phyloP scores from a whole-genome alignment of 2,113 vertebrate species.

The Mobula birostris region DNA sequence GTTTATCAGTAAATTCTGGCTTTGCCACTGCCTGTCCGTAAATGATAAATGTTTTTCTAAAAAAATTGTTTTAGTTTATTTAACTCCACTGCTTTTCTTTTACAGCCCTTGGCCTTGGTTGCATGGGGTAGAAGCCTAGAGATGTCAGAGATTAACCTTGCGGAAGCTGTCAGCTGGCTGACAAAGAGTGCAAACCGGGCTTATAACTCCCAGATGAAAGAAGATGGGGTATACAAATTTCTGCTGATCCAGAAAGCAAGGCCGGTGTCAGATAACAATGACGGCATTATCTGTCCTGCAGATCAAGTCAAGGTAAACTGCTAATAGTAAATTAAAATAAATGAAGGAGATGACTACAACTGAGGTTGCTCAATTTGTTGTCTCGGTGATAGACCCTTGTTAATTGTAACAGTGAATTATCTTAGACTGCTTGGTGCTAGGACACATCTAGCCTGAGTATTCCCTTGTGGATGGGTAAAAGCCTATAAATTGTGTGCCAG shows the following conservation, averaged over 20 bases:
- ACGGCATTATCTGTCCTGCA: constrained; percentile 28
- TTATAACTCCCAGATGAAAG: constrained; percentile 12
- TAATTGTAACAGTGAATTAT: no score
- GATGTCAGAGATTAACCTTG: constrained; percentile 55
- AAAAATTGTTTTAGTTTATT: not conserved
- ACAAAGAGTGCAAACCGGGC: constrained; percentile 40
- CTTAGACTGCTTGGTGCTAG: not conserved
- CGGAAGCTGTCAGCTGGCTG: constrained; percentile 61
- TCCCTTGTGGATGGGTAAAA: no score
- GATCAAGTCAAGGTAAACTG: constrained; percentile 2
- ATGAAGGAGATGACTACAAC: not conserved
- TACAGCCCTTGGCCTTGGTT: constrained; percentile 64
- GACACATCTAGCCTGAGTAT: not conserved
- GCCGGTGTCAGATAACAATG: not conserved
- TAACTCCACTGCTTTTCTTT: constrained; percentile 25
- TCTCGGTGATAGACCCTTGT: no score
- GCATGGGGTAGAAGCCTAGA: constrained; percentile 66
- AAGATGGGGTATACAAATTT: constrained; percentile 51
- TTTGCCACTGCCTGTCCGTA: no score
- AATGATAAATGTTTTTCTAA: no score
- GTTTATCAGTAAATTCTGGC: no score
- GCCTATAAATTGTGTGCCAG: no score
- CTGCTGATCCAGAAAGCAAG: constrained; percentile 47
- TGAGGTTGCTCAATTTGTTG: not conserved
- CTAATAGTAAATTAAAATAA: not conserved